phyloP scores from a whole-genome alignment of 2,888 invertebrate species.

The Cepaea hortensis region DNA sequence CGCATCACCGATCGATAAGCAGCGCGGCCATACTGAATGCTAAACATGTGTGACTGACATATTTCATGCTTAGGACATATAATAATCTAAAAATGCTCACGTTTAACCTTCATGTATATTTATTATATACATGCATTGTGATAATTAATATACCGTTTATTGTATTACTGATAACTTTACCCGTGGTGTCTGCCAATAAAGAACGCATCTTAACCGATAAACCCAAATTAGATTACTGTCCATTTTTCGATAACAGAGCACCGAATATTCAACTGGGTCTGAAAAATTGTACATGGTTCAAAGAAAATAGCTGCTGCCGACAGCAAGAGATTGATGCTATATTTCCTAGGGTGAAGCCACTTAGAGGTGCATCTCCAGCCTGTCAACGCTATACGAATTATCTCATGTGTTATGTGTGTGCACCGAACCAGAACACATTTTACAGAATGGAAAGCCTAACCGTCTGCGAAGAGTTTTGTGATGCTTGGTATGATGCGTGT shows the following conservation, averaged over 20 bases:
- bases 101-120: background rate
- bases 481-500: slow-evolving; percentile 74
- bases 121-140: background rate
- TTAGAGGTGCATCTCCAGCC: slow-evolving; percentile 73
- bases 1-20: no score
- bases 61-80: no score
- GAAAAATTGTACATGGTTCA: slow-evolving; percentile 76
- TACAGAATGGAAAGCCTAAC: slow-evolving; percentile 73
- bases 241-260: slow-evolving; percentile 76
- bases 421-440: slow-evolving; percentile 74
- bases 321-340: slow-evolving; percentile 76
- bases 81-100: no score
- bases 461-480: slow-evolving; percentile 75
- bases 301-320: slow-evolving; percentile 75
- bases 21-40: no score
- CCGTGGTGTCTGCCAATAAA: slow-evolving; percentile 12
- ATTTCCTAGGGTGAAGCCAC: slow-evolving; percentile 75
- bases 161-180: background rate
- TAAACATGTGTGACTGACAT: no score
- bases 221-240: slow-evolving; percentile 64
- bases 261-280: slow-evolving; percentile 74
- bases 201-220: background rate
- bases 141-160: background rate
- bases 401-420: slow-evolving; percentile 77
- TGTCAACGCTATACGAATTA: slow-evolving; percentile 76